Evolutionary conservation across 2,113 vertebrate genomes (phyloP), one percentile per base, ranked within the genome.

Genomic region (Sapayoa aenigma): DNA sequence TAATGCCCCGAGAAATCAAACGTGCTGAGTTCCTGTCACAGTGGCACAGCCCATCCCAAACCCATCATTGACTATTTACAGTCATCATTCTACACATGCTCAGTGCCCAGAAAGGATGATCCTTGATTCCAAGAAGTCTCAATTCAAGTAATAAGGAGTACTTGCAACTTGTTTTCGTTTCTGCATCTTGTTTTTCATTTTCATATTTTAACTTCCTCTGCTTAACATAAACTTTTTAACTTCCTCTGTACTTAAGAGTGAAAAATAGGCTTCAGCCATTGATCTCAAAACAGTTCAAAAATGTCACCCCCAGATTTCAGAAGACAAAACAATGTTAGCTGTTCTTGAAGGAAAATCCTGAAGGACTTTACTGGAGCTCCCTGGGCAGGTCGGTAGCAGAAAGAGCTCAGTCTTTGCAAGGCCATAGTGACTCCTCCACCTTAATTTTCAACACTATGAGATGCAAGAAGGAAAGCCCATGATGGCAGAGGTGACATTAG

Each of bases 271-370:
- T 81, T 62, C 75, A 86, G 52, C 47, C 50, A 65, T 5, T n/a
- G 30, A 47, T 25, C 58, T 87, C 69, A 44, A 41, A 75, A 44
- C 18, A 68, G 66, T 37, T 53, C 0, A 3, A 6, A 75, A n/a
- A 5, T 0, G 0, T 42, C 49, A 1, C 4, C 9, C 12, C 3
- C 21, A 4, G 22, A 39, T 84, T 90, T 81, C 63, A 76, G 42
- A 62, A 82, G 82, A 72, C 44, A 83, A 93, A 79, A 12, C 35
- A 37, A n/a, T 31, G 50, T 49, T 8, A 39, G 28, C 82, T 47
- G 46, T 47, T 47, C 46, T 10, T 47, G 46, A 47, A 47, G 20
- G 46, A 47, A 47, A 47, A 84, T 56, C 24, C 18, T 27, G 25
- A 56, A 66, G 31, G 27, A n/a, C 20, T n/a, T 53, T 46, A 28